Conservation (phyloP, 2,797 vertebrate genomes). For the Acipenser oxyrinchus region DNA sequence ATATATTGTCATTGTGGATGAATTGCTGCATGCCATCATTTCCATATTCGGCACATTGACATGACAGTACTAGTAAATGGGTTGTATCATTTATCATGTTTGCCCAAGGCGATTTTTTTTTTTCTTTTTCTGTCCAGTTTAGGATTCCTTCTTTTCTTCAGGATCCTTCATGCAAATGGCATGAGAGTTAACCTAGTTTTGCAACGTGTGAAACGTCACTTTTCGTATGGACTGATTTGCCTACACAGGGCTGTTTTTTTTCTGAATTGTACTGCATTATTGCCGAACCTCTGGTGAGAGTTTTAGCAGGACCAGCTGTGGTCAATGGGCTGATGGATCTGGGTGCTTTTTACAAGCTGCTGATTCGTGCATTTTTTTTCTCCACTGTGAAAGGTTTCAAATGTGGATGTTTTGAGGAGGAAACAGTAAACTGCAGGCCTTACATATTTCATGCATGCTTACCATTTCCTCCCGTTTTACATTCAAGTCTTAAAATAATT, state of each 20-base stretch:
- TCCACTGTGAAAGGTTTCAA: no score
- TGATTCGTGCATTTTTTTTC: no score
- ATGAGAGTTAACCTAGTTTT: background rate
- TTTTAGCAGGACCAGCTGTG: background rate
- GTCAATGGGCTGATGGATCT: background rate
- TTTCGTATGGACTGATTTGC: no score
- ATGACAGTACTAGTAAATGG: conserved; percentile 37
- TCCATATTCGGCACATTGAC: conserved; percentile 39
- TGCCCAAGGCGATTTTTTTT: conserved; percentile 28
- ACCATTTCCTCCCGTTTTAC: no score
- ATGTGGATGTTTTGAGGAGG: no score
- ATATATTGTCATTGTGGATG: background rate
- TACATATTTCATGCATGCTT: no score
- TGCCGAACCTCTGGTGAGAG: background rate
- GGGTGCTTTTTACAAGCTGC: no score
- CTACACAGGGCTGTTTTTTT: background rate
- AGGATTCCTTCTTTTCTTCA: conserved; percentile 8
- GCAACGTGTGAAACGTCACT: background rate
- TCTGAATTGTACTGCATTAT: background rate
- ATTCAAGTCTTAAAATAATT: no score
- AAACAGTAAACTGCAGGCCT: no score
- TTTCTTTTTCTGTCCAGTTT: conserved; percentile 21
- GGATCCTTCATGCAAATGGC: background rate
- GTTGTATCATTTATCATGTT: conserved; percentile 25
- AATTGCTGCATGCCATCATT: background rate